Evolutionary conservation across 2,113 vertebrate genomes (phyloP), one percentile per base, ranked within the genome.

Genomic region (Xerus inauris): DNA sequence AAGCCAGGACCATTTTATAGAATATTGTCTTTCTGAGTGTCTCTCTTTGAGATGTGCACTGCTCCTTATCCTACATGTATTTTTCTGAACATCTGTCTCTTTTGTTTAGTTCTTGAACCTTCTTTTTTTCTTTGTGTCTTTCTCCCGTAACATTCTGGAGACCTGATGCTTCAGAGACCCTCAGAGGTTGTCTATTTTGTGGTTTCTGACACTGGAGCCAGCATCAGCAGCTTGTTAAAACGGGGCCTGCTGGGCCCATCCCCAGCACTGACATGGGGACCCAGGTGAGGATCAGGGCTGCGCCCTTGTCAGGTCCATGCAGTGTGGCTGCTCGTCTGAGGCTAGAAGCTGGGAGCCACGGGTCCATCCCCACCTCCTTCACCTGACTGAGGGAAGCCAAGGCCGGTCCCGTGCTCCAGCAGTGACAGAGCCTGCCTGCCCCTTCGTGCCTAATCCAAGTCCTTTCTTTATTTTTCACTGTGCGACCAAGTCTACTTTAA

Each of bases 181-280:
- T 3, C n/a, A 32, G 4, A 16, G 13, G 1, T 0, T 0, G 6
- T 10, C 30, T 11, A 5, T 11, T 4, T 42, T 1, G 5, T 51
- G 1, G 42, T 5, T 12, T 19, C 35, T 28, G 8, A 69, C 22
- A 35, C 47, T 32, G 24, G 8, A 26, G 3, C 24, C 17, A 5
- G 38, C 10, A 0, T 5, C 35, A 0, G 3, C 19, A 14, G 9
- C 3, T 20, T 4, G 17, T 64, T 4, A 8, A 14, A 47, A 5
- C 45, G 16, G 0, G 32, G n/a, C 8, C 8, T 0, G 32, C 80
- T 10, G 26, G 26, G 19, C 28, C 67, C 8, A 4, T 12, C 38
- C 24, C 35, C 3, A 1, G n/a, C 38, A 6, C 71, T 6, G 22
- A 64, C 0, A 4, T 12, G 0, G 8, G 24, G 0, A 45, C 54